Percentiles rank a stretch among this genome's conserved stretches.
phyloP scores from a whole-genome alignment of 92 coral and sea anemone genomes.

The Plumapathes pennacea region DNA sequence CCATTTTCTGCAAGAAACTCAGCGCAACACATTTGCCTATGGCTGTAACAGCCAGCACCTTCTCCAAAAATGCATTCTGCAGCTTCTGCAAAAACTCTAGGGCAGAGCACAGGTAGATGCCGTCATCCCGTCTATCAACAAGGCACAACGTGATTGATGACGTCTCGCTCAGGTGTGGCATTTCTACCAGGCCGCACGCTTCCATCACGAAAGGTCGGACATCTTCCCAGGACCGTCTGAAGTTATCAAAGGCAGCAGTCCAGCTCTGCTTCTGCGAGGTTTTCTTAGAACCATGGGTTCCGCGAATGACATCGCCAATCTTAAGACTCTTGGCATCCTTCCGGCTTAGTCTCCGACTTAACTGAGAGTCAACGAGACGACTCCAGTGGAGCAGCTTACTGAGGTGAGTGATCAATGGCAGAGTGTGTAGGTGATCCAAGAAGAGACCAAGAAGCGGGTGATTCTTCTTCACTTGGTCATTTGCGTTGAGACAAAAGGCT shows the following conservation, averaged over 20 bases:
- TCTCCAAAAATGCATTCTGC: slow-evolving; percentile 79
- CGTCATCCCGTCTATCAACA: slow-evolving; percentile 64
- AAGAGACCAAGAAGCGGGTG: slow-evolving; percentile 82
- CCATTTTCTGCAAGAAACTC: slow-evolving; percentile 55
- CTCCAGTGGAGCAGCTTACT: slow-evolving; percentile 64
- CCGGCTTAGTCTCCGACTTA: slow-evolving; percentile 77
- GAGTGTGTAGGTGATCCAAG: slow-evolving; percentile 57
- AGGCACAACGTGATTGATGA: slow-evolving; percentile 73
- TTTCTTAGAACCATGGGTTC: slow-evolving; percentile 15
- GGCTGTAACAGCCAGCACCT: slow-evolving; percentile 63
- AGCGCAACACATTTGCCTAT: slow-evolving; percentile 70
- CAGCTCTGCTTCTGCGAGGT: slow-evolving; percentile 23
- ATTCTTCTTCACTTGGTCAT: slow-evolving; percentile 28
- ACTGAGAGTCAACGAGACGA: slow-evolving; percentile 59
- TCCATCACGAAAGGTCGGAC: slow-evolving; percentile 57
- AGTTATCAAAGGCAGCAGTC: slow-evolving; percentile 53
- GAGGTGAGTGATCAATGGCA: slow-evolving; percentile 61
- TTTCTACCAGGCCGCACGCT: slow-evolving; percentile 8
- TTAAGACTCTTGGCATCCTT: slow-evolving; percentile 49
- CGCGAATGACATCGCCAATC: slow-evolving; percentile 73
- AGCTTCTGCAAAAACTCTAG: slow-evolving; percentile 56
- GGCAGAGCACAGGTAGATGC: slow-evolving; percentile 63
- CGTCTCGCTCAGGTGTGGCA: slow-evolving; percentile 71
- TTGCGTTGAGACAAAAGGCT: slow-evolving; percentile 50
- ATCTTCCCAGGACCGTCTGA: slow-evolving; percentile 75